phyloP scores from a whole-genome alignment of 2,797 vertebrate species.

The Acrossocheilus fasciatus region DNA sequence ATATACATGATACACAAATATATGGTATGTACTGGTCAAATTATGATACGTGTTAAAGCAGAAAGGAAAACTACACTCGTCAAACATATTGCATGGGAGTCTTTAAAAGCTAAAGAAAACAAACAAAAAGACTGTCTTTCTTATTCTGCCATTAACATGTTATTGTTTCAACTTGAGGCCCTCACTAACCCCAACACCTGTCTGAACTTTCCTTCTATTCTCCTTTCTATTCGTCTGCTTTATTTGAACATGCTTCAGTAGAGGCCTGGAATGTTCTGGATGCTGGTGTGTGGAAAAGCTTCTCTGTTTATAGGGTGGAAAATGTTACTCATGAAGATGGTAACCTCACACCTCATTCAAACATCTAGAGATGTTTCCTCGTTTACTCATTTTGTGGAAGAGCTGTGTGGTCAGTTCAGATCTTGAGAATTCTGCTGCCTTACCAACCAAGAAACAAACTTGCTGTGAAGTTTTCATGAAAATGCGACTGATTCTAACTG shows the following conservation, averaged over 20 bases:
- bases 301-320: constrained; percentile 31
- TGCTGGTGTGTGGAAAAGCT: constrained; percentile 30
- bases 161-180: constrained; percentile 1
- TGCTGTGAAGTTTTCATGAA: neutral
- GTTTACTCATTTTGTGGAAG: constrained; percentile 14
- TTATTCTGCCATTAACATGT: constrained; percentile 8
- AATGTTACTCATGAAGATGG: constrained; percentile 43
- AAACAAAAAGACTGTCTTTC: neutral
- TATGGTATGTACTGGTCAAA: neutral
- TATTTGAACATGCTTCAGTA: constrained; percentile 37
- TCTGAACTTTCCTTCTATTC: constrained; percentile 22
- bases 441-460: constrained; percentile 6
- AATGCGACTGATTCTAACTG: neutral
- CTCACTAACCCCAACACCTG: constrained; percentile 24
- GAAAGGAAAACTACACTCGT: neutral
- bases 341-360: constrained; percentile 41
- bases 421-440: constrained; percentile 14
- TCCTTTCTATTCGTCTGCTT: neutral
- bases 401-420: constrained; percentile 8
- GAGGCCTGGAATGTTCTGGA: constrained; percentile 29
- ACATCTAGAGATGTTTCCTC: constrained; percentile 25
- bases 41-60: neutral
- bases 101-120: neutral
- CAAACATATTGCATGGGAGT: neutral
- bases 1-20: neutral